phyloP scores from a whole-genome alignment of 2,113 vertebrate species.

The Nibea albiflora region DNA sequence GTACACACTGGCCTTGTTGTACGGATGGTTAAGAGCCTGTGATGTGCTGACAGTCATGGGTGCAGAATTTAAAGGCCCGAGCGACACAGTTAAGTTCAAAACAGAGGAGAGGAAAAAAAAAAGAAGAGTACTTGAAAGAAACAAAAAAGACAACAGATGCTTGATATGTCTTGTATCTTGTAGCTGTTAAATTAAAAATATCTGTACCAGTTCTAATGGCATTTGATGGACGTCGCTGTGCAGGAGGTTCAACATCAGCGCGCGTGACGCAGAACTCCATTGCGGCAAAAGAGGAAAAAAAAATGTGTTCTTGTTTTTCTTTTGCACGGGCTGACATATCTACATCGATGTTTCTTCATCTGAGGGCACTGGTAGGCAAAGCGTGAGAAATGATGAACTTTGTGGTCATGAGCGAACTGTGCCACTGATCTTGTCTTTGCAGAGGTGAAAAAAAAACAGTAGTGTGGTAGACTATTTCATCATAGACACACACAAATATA shows the following conservation, averaged over 20 bases:
- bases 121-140: constrained; percentile 33
- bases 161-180: constrained; percentile 38
- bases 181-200: constrained; percentile 63
- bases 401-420: neutral
- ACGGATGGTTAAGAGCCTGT: constrained; percentile 50
- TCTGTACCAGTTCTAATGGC: constrained; percentile 30
- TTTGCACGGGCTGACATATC: neutral
- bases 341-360: neutral
- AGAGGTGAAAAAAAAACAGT: neutral
- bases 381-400: neutral
- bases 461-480: neutral
- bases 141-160: constrained; percentile 39
- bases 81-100: constrained; percentile 19
- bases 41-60: constrained; percentile 62
- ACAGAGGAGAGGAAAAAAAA: neutral
- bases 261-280: neutral
- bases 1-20: constrained; percentile 49
- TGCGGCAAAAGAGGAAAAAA: neutral
- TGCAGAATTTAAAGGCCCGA: constrained; percentile 33
- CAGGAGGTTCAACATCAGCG: constrained; percentile 38
- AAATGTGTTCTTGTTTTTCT: neutral
- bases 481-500: constrained; percentile 6
- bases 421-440: constrained; percentile 2
- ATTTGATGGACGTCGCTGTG: constrained; percentile 46
- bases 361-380: neutral